phyloP scores from a whole-genome alignment of 2,888 invertebrate species.

The Diachrysia chrysitis region DNA sequence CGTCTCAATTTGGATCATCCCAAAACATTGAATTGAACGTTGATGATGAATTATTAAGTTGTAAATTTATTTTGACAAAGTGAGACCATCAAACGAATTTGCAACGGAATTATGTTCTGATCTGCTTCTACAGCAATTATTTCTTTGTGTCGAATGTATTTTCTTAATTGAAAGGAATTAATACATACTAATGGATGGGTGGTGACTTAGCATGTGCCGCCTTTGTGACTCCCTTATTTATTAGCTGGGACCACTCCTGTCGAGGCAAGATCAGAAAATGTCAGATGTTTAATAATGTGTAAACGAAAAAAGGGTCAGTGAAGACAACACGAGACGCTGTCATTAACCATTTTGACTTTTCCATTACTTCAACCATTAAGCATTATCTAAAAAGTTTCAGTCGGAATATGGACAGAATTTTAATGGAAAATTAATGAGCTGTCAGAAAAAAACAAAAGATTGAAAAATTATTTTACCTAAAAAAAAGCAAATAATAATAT shows the following conservation, averaged over 20 bases:
- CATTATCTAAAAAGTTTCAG: background rate
- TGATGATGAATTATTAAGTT: conserved; percentile 61
- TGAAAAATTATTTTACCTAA: background rate
- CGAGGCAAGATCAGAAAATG: background rate
- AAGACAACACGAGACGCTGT: background rate
- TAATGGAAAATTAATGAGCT: background rate
- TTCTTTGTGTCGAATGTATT: conserved; percentile 25
- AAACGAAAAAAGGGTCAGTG: conserved; percentile 5
- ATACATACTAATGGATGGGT: conserved; percentile 19
- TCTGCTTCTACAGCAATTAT: conserved; percentile 40
- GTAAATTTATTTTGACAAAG: conserved; percentile 58
- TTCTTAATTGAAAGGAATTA: conserved; percentile 40
- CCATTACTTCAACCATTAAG: background rate
- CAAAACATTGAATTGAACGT: conserved; percentile 44
- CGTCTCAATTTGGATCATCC: conserved; percentile 48
- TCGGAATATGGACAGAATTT: background rate
- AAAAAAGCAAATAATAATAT: no score
- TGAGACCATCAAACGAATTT: conserved; percentile 43
- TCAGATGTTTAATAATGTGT: conserved; percentile 11
- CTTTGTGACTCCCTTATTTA: background rate
- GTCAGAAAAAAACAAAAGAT: background rate
- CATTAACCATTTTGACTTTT: background rate
- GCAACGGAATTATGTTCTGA: conserved; percentile 24
- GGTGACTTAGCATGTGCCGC: conserved; percentile 12
- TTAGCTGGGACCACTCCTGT: background rate